Conservation (phyloP, 2,888 invertebrate species). For the Orthosia gracilis region DNA sequence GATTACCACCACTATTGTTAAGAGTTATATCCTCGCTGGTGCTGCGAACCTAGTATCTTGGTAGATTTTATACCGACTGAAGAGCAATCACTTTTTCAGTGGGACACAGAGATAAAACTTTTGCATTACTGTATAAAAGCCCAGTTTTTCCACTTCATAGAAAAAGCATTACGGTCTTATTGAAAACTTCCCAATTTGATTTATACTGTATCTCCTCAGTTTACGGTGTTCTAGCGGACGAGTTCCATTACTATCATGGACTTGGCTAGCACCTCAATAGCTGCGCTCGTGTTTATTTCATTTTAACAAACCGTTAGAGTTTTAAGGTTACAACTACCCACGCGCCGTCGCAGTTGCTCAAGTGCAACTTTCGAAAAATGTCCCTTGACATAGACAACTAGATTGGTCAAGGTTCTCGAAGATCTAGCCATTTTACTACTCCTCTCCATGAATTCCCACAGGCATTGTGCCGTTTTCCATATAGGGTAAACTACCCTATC, state of each 20-base stretch:
- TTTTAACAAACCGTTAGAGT: background rate
- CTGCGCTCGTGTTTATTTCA: too few relatives aligned
- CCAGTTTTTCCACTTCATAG: too few relatives aligned
- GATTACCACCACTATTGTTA: background rate
- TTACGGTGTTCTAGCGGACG: too few relatives aligned
- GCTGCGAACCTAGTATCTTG: background rate
- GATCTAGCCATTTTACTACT: background rate
- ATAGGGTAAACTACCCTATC: too few relatives aligned
- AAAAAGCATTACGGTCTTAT: too few relatives aligned
- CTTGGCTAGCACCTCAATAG: too few relatives aligned
- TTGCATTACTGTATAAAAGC: too few relatives aligned
- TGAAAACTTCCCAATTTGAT: too few relatives aligned
- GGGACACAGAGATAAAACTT: too few relatives aligned
- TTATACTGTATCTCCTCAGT: too few relatives aligned
- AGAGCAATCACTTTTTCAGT: background rate
- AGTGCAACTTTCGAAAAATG: conserved; percentile 10
- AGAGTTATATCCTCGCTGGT: background rate
- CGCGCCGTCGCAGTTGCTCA: background rate
- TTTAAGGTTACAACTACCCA: background rate
- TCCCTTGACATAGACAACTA: conserved; percentile 6
- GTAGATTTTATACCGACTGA: too few relatives aligned
- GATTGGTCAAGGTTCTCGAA: conserved; percentile 1
- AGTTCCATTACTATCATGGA: too few relatives aligned
- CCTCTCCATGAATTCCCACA: background rate
- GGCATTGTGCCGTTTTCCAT: background rate